These are phyloP conservation scores for Oppia nitens DNA, from an alignment of 1,140 invertebrate genomes.

Conservation along the genomic window DNA sequence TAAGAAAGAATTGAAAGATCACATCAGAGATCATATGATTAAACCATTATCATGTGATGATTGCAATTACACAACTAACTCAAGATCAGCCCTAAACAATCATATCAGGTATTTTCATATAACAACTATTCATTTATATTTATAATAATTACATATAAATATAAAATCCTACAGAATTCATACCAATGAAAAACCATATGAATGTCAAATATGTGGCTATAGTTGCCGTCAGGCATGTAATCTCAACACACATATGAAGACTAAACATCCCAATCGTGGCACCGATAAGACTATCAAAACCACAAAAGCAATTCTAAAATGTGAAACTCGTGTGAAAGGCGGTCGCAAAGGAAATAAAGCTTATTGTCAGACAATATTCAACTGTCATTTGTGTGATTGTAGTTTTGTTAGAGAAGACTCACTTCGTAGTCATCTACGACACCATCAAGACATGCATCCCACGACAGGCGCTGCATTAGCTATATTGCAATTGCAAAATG, in stretches of 20 bases:
- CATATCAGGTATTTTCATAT: background rate
- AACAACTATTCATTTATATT: background rate
- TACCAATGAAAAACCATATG: constrained; percentile 84
- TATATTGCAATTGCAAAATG: background rate
- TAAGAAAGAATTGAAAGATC: background rate
- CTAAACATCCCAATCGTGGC: background rate
- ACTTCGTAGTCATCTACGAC: background rate
- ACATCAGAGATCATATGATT: background rate
- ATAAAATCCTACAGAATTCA: constrained; percentile 70
- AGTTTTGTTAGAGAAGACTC: background rate
- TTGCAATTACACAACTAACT: background rate
- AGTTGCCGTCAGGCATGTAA: background rate
- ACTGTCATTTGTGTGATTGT: background rate
- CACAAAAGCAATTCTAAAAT: background rate
- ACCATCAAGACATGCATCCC: background rate
- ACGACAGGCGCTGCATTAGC: background rate
- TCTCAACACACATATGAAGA: background rate
- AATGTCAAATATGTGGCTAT: constrained; percentile 57
- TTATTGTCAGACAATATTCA: background rate
- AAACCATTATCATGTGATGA: background rate
- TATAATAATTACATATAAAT: background rate
- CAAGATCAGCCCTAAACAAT: background rate
- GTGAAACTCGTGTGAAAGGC: background rate
- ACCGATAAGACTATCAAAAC: background rate
- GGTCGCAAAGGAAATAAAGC: background rate